phyloP scores from a whole-genome alignment of 1,140 invertebrate genomes.

The Acyrthosiphon pisum region DNA sequence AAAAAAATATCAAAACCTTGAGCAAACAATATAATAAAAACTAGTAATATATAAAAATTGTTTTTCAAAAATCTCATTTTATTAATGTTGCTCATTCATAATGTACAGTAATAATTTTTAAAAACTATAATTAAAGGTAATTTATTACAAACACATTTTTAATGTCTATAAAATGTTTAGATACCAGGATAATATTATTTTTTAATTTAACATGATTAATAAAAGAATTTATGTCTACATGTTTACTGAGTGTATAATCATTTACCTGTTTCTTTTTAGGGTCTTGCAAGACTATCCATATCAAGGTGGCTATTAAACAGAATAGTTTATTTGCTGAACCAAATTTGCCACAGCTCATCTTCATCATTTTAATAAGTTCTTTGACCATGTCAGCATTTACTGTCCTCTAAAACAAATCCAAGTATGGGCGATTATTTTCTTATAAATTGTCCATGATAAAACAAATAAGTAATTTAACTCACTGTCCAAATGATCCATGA shows the following conservation, averaged over 20 bases:
- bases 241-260: neutral
- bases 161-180: neutral
- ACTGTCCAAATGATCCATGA: constrained; percentile 60
- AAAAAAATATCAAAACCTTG: too few relatives aligned
- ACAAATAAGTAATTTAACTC: constrained; percentile 2
- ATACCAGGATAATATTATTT: neutral
- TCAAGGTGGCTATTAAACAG: constrained; percentile 40
- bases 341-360: constrained; percentile 41
- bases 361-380: constrained; percentile 52
- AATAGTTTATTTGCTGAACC: constrained; percentile 36
- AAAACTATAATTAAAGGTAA: neutral
- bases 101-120: neutral
- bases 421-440: neutral
- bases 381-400: constrained; percentile 25
- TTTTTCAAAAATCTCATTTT: too few relatives aligned
- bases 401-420: neutral
- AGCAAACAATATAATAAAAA: too few relatives aligned
- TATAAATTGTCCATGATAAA: neutral
- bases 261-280: constrained; percentile 31
- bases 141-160: too few relatives aligned
- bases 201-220: too few relatives aligned
- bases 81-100: too few relatives aligned
- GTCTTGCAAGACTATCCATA: constrained; percentile 48
- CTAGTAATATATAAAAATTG: too few relatives aligned
- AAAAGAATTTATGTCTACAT: neutral